Percentiles rank a stretch among this genome's conserved stretches.
phyloP scores from a whole-genome alignment of 2,113 vertebrate species.

The Narcine bancroftii region DNA sequence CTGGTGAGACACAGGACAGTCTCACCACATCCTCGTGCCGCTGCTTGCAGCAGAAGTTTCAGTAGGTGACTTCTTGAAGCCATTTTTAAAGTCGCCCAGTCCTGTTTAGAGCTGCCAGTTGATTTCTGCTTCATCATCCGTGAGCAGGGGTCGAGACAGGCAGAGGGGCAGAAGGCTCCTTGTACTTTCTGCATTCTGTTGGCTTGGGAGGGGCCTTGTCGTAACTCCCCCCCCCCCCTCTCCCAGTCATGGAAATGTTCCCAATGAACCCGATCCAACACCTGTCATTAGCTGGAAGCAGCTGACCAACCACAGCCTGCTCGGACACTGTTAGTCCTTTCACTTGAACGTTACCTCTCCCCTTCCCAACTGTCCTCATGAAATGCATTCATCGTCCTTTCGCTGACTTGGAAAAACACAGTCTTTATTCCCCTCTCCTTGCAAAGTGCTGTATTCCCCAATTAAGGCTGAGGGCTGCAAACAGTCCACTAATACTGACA shows the following conservation, averaged over 20 bases:
- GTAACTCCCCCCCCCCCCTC: slow-evolving; percentile 30
- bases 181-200: slow-evolving; percentile 27
- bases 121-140: slow-evolving; percentile 25
- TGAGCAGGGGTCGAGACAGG: slow-evolving; percentile 12
- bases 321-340: slow-evolving; percentile 20
- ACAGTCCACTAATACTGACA: slow-evolving; percentile 35
- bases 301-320: slow-evolving; percentile 16
- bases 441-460: slow-evolving; percentile 22
- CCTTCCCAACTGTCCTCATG: slow-evolving; percentile 20
- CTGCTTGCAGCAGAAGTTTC: slow-evolving; percentile 10
- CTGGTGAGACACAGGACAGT: neutral
- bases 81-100: slow-evolving; percentile 34
- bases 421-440: neutral
- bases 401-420: slow-evolving; percentile 13
- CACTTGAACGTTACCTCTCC: slow-evolving; percentile 4
- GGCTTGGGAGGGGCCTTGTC: slow-evolving; percentile 25
- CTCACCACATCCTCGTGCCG: neutral
- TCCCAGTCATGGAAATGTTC: slow-evolving; percentile 25
- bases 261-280: slow-evolving; percentile 31
- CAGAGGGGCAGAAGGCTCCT: slow-evolving; percentile 25
- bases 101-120: slow-evolving; percentile 6
- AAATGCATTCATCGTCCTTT: slow-evolving; percentile 12
- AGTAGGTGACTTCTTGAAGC: slow-evolving; percentile 20
- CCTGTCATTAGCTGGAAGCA: slow-evolving; percentile 25
- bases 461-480: slow-evolving; percentile 30